These are phyloP conservation scores for Strix aluco DNA, from an alignment of 2,113 vertebrate species.

Conservation along the genomic window DNA sequence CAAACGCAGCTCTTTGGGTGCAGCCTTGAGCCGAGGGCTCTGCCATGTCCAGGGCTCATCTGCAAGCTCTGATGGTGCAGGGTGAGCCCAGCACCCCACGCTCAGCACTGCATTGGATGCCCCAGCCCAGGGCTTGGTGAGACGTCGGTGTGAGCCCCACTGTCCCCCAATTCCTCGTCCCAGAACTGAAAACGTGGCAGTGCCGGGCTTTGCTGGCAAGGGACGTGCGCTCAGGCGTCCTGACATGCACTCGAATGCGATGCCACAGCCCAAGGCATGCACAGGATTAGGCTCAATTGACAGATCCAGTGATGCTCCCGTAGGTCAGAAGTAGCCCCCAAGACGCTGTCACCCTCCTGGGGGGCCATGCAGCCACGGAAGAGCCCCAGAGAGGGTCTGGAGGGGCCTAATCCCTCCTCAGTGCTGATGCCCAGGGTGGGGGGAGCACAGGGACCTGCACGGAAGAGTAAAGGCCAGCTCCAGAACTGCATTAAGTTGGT, in stretches of 20 bases:
- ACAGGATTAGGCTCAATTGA: background rate
- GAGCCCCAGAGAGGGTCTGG: background rate
- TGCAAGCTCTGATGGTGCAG: background rate
- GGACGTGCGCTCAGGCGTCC: background rate
- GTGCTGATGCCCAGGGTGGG: too few relatives aligned
- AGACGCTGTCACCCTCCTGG: background rate
- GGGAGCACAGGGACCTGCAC: rapidly evolving
- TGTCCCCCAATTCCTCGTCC: rapidly evolving
- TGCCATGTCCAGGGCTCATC: background rate
- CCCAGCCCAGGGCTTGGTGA: background rate
- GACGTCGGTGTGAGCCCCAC: rapidly evolving
- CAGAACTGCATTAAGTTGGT: background rate
- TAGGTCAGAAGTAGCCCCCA: background rate
- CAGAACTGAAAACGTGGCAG: background rate
- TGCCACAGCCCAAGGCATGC: background rate
- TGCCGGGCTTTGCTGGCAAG: background rate
- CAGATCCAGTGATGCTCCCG: background rate
- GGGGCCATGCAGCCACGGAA: rapidly evolving
- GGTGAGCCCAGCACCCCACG: background rate
- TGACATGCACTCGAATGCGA: rapidly evolving
- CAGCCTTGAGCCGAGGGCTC: background rate
- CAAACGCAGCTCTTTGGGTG: background rate
- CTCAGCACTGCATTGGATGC: rapidly evolving
- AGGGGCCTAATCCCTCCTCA: background rate
- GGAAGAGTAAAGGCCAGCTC: background rate